phyloP scores from a whole-genome alignment of 2,113 vertebrate species.

The Hyaena hyaena region DNA sequence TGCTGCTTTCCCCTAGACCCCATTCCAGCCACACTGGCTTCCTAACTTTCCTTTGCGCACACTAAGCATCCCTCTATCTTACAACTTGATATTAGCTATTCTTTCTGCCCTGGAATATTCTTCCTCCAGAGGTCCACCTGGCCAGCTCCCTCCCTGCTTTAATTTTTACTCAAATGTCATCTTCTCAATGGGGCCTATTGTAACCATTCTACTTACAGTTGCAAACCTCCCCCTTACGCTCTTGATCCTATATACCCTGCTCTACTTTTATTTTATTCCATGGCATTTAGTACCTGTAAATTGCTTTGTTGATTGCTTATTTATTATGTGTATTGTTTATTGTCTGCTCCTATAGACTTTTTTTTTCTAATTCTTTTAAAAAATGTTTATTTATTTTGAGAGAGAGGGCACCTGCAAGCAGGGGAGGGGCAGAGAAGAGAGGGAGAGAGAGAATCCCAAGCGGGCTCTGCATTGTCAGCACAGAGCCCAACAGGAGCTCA shows the following conservation, averaged over 20 bases:
- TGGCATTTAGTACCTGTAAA: neutral
- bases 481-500: no score
- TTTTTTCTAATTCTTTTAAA: no score
- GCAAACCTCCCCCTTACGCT: neutral
- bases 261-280: no score
- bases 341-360: neutral
- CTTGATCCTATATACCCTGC: neutral
- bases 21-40: neutral
- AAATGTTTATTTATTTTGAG: no score
- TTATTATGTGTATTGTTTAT: neutral
- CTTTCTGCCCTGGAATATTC: neutral
- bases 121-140: neutral
- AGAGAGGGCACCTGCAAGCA: no score
- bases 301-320: neutral
- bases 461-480: no score
- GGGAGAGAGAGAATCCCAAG: no score
- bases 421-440: no score
- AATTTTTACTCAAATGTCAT: neutral
- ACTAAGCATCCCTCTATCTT: neutral
- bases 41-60: neutral
- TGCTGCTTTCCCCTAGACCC: neutral
- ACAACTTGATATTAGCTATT: neutral
- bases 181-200: neutral
- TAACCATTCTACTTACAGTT: neutral
- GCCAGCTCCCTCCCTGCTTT: neutral